Base-by-base conservation (phyloP, 2,888 invertebrate genomes). In the Metallyticus violacea region DNA sequence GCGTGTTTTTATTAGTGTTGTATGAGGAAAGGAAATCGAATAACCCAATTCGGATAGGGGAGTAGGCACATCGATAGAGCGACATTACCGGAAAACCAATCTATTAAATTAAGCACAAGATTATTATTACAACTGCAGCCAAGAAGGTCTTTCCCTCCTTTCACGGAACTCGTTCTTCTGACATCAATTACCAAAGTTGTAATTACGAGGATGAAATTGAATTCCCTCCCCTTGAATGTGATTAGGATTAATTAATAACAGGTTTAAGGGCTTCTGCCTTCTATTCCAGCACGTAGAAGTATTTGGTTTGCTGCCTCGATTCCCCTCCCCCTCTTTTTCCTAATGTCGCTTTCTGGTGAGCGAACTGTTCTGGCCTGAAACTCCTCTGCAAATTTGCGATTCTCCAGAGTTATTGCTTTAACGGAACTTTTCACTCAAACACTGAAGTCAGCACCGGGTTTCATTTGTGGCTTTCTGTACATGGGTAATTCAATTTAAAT, bases 241-340 rank as follows among this genome's bases (percentile, higher is more conserved):
- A 85, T 85, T 76, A 82, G 27, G 82, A 40, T 40, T 22, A 82
- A 82, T 76, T 85, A 85, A 85, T 85, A 85, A 85, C 85, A 28
- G 9, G 4, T 26, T 85, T 79, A 79, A 40, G 79, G 85, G 82
- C 9, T 7, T 6, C 25, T 30, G 81, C 22, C 28, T 28, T 27
- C 28, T 80, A 27, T 80, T 27, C 29, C 28, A n/a, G 79, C 40
- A 62, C 40, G 40, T 62, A 62, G 1, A 62, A 62, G 40, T 62
- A 62, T 62, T 62, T 62, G 40, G 40, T 62, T 62, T 62, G 40
- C 40, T 62, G 40, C 40, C 22, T 62, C 22, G 40, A 22, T 22
- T 62, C 4, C 7, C 40, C 15, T 22, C 15, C 3, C 15, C 15
- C 40, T 6, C 6, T 62, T 15, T n/a, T n/a, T n/a, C n/a, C n/a